These are phyloP conservation scores for Lochmaea crataegi DNA, from an alignment of 2,888 invertebrate species.

Conservation along the genomic window DNA sequence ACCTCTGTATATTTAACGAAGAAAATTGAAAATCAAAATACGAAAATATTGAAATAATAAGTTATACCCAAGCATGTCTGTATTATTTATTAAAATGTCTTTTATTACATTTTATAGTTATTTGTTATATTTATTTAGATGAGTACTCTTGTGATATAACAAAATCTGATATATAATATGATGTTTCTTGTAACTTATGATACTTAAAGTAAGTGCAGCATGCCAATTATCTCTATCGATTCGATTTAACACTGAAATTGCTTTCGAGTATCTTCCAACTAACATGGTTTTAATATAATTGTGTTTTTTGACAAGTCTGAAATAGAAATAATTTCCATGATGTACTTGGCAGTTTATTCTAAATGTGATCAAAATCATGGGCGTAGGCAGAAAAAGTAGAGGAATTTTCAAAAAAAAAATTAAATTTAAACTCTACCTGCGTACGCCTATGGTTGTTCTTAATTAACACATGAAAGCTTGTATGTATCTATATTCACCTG, in stretches of 20 bases:
- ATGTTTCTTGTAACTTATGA: slow-evolving; percentile 13
- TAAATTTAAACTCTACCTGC: neutral
- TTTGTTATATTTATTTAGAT: slow-evolving; percentile 7
- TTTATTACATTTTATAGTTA: neutral
- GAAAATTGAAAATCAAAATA: slow-evolving; percentile 9
- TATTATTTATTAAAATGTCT: slow-evolving; percentile 2
- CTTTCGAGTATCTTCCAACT: no score
- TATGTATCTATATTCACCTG: neutral
- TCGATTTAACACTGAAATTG: no score
- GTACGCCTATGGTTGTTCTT: neutral
- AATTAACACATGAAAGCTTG: neutral
- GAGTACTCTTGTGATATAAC: neutral
- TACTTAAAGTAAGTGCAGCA: slow-evolving; percentile 12
- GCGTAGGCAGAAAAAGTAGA: neutral
- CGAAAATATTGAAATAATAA: slow-evolving; percentile 5
- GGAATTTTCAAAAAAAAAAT: neutral
- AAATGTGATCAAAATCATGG: slow-evolving; percentile 7
- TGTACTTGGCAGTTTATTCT: neutral
- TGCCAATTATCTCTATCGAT: slow-evolving; percentile 12
- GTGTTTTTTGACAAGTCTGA: neutral
- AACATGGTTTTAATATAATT: neutral
- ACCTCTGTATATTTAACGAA: neutral
- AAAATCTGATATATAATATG: slow-evolving; percentile 12
- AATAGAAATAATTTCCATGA: neutral
- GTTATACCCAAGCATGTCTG: slow-evolving; percentile 11